A percentile compares a stretch with the other conserved stretches of the same genome.
Evolutionary conservation across 2,888 invertebrate genomes (phyloP).

Genomic region (Eretmocerus hayati): DNA sequence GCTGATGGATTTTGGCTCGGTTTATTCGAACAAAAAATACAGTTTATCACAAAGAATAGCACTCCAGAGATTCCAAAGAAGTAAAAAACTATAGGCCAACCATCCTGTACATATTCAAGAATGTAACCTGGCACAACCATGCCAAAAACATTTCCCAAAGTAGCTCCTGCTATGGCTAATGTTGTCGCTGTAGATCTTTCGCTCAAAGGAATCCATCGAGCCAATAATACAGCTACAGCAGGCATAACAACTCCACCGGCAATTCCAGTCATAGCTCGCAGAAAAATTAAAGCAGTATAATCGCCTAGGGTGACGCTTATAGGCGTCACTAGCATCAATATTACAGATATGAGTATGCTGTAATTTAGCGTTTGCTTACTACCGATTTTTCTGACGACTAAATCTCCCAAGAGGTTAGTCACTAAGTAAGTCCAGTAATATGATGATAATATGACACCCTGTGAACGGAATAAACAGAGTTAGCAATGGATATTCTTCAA

Average conservation of each 20-base stretch:
- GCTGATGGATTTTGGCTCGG: constrained; percentile 44
- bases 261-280: constrained; percentile 49
- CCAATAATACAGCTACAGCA: constrained; percentile 51
- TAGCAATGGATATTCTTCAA: no score
- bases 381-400: no score
- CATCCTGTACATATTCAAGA: constrained; percentile 54
- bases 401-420: no score
- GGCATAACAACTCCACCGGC: constrained; percentile 44
- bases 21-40: constrained; percentile 42
- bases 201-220: constrained; percentile 72
- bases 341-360: constrained; percentile 35
- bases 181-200: constrained; percentile 66
- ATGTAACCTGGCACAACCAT: constrained; percentile 62
- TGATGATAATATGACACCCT: no score
- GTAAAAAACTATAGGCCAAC: constrained; percentile 76
- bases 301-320: constrained; percentile 49
- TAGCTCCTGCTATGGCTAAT: constrained; percentile 71
- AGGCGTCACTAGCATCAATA: constrained; percentile 44
- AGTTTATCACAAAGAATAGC: constrained; percentile 65
- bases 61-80: constrained; percentile 68
- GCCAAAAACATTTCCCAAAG: constrained; percentile 53
- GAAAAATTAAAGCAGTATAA: constrained; percentile 47
- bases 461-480: no score
- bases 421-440: no score
- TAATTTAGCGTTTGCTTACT: no score